Base-by-base conservation (phyloP, 2,888 invertebrate species). In the Homarus gammarus region DNA sequence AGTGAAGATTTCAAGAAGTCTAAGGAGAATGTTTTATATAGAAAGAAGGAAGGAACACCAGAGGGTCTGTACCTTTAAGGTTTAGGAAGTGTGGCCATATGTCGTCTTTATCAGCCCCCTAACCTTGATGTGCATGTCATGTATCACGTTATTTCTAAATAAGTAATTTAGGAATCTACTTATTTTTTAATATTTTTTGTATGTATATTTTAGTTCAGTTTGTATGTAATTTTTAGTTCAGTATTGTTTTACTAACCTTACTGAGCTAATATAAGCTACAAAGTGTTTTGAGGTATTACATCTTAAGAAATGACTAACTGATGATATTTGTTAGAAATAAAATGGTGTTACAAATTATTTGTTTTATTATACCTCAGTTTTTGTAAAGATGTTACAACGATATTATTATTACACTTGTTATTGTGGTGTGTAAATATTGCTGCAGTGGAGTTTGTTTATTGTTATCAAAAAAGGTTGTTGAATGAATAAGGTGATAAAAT, bases 1-100 rank as follows among this genome's bases (percentile, higher is more conserved):
- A 99, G 99, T 95, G 99, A 99, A 94, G 99, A 99, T 94, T 99
- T 99, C 94, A 98, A 98, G 94, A 99, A 99, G 94, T 99, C 99
- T 0, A 99, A 99, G 94, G 99, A 99, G 94, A 99, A 98, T 94
- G 99, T 99, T 44, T 95, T 99, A 79, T 99, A 99, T 94, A 96
- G 99, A 91, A 99, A 99, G 95, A 99, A 99, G 94, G 99, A 99
- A 95, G 99, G 99, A 92, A 99, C 99, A 75, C 99, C 99, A 0
- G 99, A 99, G 95, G 99, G 99, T 92, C 96, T 99, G 87, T 99
- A 99, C 95, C 96, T 99, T 93, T 99, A 97, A 96, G 64, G 51
- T 33, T n/a, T 51, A 27, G 33, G 31, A n/a, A 40, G n/a, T 0
- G 51, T 84, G 38, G 18, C 10, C 40, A 38, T 2, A 31, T n/a